Base-by-base conservation (phyloP, 1,140 invertebrate species). In the Campoletis sonorensis region DNA sequence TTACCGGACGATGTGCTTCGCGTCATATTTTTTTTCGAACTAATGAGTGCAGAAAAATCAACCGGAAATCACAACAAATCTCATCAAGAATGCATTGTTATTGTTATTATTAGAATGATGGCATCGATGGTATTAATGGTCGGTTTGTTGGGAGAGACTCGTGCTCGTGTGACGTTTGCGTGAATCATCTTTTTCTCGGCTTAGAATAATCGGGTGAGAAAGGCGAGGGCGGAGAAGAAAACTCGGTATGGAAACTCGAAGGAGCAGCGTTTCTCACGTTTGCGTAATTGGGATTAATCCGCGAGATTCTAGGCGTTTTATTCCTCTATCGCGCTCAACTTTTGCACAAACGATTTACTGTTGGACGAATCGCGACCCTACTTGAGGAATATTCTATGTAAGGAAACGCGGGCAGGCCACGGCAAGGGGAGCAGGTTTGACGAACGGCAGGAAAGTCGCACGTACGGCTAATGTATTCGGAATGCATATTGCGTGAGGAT, bases 281-380 rank as follows among this genome's bases (percentile, higher is more conserved):
- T 40, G 4, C 27, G 33, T 27, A 71, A 37, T 71, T 71, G 26
- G 16, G 27, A 37, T 27, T 71, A 33, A 37, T 37, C 54, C 54
- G 18, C 18, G 54, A 58, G 54, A 4, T 23, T 5, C 54, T 18
- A 0, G 18, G 18, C 54, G 11, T 58, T 58, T 23, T 30, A 27
- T 27, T 68, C 27, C 15, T 61, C 11, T 11, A 13, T 40, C 33
- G 68, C 33, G 40, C 13, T 45, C 8, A 49, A 16, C 45, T 73
- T n/a, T n/a, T 21, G 54, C 13, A 58, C 54, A 58, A 58, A 58
- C 54, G 54, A 23, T 58, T 23, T 58, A 58, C 54, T 58, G 54
- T 58, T 45, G 40, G 11, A 45, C 40, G 40, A 45, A 45, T 8
- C 8, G 40, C 40, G 3, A 11, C 40, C 3, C 40, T 4, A 33